Conservation (phyloP, 1,140 invertebrate species). For the Conus betulinus region DNA sequence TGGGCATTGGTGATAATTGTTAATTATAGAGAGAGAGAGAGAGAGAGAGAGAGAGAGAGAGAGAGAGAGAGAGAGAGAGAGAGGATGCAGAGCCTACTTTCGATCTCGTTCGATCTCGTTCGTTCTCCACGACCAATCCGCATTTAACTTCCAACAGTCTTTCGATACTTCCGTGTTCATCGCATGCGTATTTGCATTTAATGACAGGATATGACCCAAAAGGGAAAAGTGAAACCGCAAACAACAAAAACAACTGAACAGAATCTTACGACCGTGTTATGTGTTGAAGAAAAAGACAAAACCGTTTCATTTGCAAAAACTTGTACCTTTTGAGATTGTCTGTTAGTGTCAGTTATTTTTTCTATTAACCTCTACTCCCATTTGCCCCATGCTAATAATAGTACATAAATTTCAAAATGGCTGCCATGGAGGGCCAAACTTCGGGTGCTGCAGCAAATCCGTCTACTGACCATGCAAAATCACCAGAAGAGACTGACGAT, state of each 20-base stretch:
- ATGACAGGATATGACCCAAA: slow-evolving; percentile 12
- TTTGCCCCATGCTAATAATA: slow-evolving; percentile 7
- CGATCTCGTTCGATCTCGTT: too few species aligned
- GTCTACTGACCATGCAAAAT: slow-evolving; percentile 9
- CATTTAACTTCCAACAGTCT: neutral
- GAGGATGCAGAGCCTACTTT: too few species aligned
- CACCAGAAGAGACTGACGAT: slow-evolving; percentile 20
- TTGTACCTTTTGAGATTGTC: neutral
- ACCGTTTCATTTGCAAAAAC: neutral
- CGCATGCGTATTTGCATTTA: slow-evolving; percentile 12
- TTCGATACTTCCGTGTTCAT: slow-evolving; percentile 14
- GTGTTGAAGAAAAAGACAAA: neutral
- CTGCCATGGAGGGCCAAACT: slow-evolving; percentile 31
- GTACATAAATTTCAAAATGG: slow-evolving; percentile 34
- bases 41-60: neutral
- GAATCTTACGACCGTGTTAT: neutral
- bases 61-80: neutral
- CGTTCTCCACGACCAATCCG: too few species aligned
- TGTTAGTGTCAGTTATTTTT: too few species aligned
- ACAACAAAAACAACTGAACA: neutral
- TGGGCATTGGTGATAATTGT: too few species aligned
- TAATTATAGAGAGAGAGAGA: too few species aligned
- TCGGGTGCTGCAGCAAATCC: slow-evolving; percentile 9
- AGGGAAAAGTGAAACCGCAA: neutral
- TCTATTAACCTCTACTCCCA: neutral